Evolutionary conservation across 2,888 invertebrate species (phyloP), one percentile per base, ranked within the genome.

Genomic region (Stegana nigrithorax): DNA sequence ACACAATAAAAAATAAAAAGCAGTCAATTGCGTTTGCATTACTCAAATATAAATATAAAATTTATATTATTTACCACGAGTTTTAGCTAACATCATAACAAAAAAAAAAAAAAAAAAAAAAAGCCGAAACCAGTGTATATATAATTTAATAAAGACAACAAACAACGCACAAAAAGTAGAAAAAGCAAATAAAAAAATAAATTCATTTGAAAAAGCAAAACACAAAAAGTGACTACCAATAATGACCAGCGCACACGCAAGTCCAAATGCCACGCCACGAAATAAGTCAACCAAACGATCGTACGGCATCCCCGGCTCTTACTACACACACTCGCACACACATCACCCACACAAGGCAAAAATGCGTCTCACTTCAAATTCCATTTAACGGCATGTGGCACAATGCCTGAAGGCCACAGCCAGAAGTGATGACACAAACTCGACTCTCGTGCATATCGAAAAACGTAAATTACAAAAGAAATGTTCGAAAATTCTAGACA

Each of bases 231-330:
- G 23, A 23, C 21, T 12, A 44, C 10, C 67, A 72, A 75, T 76
- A 76, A 76, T 77, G 72, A 70, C 67, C 67, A 59, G 39, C 50
- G 55, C 59, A 36, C 76, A 76, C 76, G 76, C 76, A 69, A 76
- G n/a, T 66, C 68, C 26, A 55, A 51, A n/a, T 27, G 27, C 19
- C 44, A 47, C 32, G 59, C 60, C 68, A 64, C 63, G 62, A 67
- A 57, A 39, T 27, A 25, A 53, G 27, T 58, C 56, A 57, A 65
- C 62, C 19, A 23, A 29, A 19, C 32, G 1, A 19, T n/a, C n/a
- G n/a, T n/a, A n/a, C n/a, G n/a, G n/a, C n/a, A n/a, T n/a, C n/a
- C n/a, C n/a, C n/a, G n/a, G n/a, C n/a, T n/a, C n/a, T n/a, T n/a
- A n/a, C n/a, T n/a, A n/a, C n/a, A n/a, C n/a, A n/a, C n/a, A n/a